Base-by-base conservation (phyloP, 30 jellyfish, hydroid and myxozoan genomes). In the Turritopsis rubra region DNA sequence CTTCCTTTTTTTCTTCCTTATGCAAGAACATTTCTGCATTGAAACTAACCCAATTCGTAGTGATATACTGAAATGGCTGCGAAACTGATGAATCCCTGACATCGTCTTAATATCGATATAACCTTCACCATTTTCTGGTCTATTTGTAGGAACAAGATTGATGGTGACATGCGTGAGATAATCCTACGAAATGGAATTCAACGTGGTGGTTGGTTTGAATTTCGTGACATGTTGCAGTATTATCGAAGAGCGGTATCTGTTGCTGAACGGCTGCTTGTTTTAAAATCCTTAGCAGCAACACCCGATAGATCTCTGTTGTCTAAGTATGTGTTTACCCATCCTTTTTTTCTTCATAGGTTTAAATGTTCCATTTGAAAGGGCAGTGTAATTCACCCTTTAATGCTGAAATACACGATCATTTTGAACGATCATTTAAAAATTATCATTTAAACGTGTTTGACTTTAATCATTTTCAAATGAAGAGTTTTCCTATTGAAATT, bases 151-250 rank as follows among this genome's bases (percentile, higher is more conserved):
- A 68, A 68, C 30, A 68, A 0, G 31, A 68, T 68, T 7, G 31
- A 23, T 68, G 77, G 77, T n/a, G 30, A 68, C 77, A 68, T 68
- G 77, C 28, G 77, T n/a, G 77, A 68, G 30, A 8, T 68, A 1
- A 27, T 68, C 17, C 19, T 68, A 19, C 28, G 30, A 68, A 68
- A 23, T 68, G 77, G 77, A n/a, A 27, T 68, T n/a, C 16, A 9
- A 27, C 9, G 77, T 27, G 30, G 77, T 27, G 30, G 30, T 27
- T 27, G 30, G 28, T 68, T 68, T 68, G 77, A 68, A 68, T 68
- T n/a, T 1, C 31, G 19, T 8, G 16, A n/a, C 30, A n/a, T 68
- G 77, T 9, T 68, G 77, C 0, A 68, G 0, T 68, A 68, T 27
- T 68, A 68, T 68, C 30, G 19, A 16, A 0, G 1, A 27, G 77